Evolutionary conservation across 2,888 invertebrate genomes (phyloP), one percentile per base, ranked within the genome.

Genomic region (Resseliella maxima): DNA sequence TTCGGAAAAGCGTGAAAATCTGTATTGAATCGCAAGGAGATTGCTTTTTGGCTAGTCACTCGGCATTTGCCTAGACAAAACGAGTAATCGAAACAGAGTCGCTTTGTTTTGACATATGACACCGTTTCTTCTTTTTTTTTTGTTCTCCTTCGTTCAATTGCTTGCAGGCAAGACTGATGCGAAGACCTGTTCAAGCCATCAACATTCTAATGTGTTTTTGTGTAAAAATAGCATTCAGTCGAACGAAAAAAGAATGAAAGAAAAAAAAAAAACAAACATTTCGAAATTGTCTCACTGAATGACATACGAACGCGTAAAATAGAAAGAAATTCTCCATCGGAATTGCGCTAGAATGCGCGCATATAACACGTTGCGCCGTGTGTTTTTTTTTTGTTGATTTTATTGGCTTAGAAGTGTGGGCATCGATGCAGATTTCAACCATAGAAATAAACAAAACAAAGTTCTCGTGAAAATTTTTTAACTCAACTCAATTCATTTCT

Each of bases 131-230:
- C 10, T 59, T 3, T n/a, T n/a, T n/a, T 3, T n/a, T 24, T n/a
- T 59, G n/a, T 24, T 59, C 24, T 6, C 21, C 21, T 2, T 50
- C 15, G 50, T 21, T 24, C 10, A 72, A 72, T 72, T 35, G 31
- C 21, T 35, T 72, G 72, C 72, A 72, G 72, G 72, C 72, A 31
- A 35, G n/a, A 72, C 0, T 27, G n/a, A 27, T 15, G 31, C 31
- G 15, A 72, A 72, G 72, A 72, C 72, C 72, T 72, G 72, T 72
- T 31, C 72, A 31, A 15, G 31, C 35, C 72, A 72, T 72, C 72
- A 72, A 12, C 72, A 72, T 72, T 27, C 35, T 72, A 72, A 72
- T 72, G 72, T 72, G 72, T 72, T 72, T 72, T 72, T 59, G 5
- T 50, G n/a, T n/a, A 72, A 72, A 72, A 72, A 72, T 72, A 72